Conservation (phyloP, 2,113 vertebrate species). For the Barbus barbus region DNA sequence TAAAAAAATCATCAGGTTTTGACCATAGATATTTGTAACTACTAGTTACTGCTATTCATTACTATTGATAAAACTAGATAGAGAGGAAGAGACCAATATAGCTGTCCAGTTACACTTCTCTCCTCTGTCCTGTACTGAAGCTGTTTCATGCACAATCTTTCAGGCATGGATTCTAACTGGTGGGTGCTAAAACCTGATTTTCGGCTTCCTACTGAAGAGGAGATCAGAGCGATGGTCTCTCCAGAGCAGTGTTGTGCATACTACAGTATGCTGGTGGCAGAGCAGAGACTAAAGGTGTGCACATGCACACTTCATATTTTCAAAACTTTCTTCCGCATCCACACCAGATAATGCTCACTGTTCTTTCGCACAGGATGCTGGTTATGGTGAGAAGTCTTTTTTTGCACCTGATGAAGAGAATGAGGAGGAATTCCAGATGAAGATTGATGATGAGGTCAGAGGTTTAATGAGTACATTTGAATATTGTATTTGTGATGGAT, state of each 20-base stretch:
- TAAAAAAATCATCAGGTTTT: neutral
- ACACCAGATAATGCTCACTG: neutral
- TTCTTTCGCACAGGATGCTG: constrained; percentile 84
- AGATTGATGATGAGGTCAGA: constrained; percentile 95
- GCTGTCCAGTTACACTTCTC: neutral
- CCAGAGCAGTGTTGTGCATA: constrained; percentile 97
- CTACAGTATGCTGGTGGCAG: constrained; percentile 95
- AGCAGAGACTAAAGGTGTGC: constrained; percentile 92
- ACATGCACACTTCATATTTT: neutral
- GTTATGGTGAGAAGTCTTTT: constrained; percentile 97
- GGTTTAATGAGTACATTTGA: neutral
- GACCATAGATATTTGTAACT: neutral
- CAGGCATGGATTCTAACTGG: constrained; percentile 99
- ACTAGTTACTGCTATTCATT: too few species aligned
- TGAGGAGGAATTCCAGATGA: constrained; percentile 99
- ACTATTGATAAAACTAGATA: neutral
- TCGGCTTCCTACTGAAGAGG: constrained; percentile 95
- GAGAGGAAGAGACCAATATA: neutral
- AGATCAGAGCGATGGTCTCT: constrained; percentile 97
- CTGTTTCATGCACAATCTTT: neutral
- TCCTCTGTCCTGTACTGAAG: neutral
- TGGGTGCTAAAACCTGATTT: constrained; percentile 99
- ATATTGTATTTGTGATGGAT: neutral
- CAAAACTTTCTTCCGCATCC: neutral
- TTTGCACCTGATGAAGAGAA: constrained; percentile 99